Percentiles rank a stretch among this genome's conserved stretches.
Evolutionary conservation across 2,888 invertebrate genomes (phyloP).

Genomic region (Silvanus unidentatus): DNA sequence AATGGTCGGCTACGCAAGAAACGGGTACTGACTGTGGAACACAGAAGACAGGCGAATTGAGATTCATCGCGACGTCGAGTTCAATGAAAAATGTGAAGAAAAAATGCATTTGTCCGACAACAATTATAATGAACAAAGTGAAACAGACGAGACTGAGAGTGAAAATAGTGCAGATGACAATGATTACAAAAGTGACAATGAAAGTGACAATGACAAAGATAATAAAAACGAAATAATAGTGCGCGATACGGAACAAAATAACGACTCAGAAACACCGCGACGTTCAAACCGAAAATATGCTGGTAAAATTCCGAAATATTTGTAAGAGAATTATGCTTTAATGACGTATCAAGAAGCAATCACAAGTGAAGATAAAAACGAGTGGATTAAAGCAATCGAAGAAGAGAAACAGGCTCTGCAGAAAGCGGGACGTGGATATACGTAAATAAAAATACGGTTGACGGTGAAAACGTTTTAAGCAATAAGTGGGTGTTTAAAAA

Average conservation of each 20-base stretch:
- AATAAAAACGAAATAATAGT: no score
- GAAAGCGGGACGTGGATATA: constrained; percentile 18
- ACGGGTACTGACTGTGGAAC: constrained; percentile 16
- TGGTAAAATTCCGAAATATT: no score
- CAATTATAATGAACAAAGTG: not conserved
- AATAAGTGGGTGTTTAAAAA: constrained; percentile 6
- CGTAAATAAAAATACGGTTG: constrained; percentile 9
- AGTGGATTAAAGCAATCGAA: constrained; percentile 6
- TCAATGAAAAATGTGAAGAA: no score
- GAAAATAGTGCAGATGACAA: not conserved
- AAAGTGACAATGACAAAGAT: no score
- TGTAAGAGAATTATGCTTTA: constrained; percentile 2
- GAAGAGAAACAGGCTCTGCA: constrained; percentile 12
- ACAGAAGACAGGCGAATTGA: constrained; percentile 9
- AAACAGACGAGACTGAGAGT: not conserved
- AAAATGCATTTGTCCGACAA: no score
- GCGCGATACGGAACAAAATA: no score
- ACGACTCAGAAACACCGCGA: no score
- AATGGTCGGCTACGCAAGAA: constrained; percentile 20
- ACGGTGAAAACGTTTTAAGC: not conserved
- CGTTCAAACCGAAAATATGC: no score
- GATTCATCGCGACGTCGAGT: constrained; percentile 15
- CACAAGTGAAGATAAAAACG: not conserved
- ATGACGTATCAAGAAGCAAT: constrained; percentile 1
- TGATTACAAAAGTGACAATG: no score